Base-by-base conservation (phyloP, 2,797 vertebrate species). In the Tolypeutes matacus region DNA sequence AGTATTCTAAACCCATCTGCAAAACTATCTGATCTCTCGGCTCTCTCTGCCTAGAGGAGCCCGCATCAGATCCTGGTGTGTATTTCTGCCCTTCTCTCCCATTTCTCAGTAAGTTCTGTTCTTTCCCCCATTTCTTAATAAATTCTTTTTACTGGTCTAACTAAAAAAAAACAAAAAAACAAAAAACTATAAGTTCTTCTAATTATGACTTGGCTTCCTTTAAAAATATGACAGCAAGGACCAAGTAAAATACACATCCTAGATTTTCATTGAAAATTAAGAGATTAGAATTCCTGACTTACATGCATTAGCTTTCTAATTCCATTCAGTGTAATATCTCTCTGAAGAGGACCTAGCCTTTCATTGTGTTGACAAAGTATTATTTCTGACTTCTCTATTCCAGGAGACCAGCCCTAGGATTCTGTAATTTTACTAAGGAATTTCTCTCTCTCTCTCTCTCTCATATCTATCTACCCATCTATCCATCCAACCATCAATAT, bases 1-100 rank as follows among this genome's bases (percentile, higher is more conserved):
- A 85, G 27, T 92, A 82, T 90, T 82, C 69, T 62, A 94, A 93
- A 75, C 4, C 10, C 64, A 93, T 75, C 89, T 89, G 75, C 29
- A 95, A 90, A 51, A 36, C 88, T 86, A 78, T 93, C 36, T 73
- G 62, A 96, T 11, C 7, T 49, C 10, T 64, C 73, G n/a, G n/a
- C n/a, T n/a, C n/a, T n/a, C n/a, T n/a, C n/a, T n/a, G n/a, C n/a
- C n/a, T n/a, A n/a, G n/a, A n/a, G n/a, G n/a, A n/a, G n/a, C n/a
- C n/a, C n/a, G n/a, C n/a, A n/a, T n/a, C n/a, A n/a, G n/a, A n/a
- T n/a, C n/a, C n/a, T n/a, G n/a, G n/a, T n/a, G n/a, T n/a, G n/a
- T n/a, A n/a, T n/a, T n/a, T n/a, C n/a, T n/a, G n/a, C n/a, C n/a
- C n/a, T n/a, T n/a, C n/a, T n/a, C n/a, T n/a, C n/a, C n/a, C n/a